Conservation (phyloP, 2,113 vertebrate genomes). For the Mesembrinibis cayennensis region DNA sequence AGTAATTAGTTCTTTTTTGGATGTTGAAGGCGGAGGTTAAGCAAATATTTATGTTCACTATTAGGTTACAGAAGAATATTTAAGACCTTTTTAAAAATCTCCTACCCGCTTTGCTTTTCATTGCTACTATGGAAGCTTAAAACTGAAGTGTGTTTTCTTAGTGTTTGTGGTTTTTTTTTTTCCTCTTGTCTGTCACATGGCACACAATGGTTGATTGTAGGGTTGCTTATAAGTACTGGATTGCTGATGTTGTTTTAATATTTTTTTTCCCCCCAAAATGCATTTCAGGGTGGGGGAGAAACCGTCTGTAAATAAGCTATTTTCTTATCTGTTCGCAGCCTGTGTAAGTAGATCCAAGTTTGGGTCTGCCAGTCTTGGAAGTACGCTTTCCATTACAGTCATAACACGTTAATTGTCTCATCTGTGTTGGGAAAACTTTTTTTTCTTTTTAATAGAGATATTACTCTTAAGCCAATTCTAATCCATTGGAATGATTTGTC, state of each 20-base stretch:
- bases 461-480: neutral
- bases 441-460: neutral
- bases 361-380: neutral
- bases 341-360: neutral
- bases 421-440: neutral
- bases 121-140: neutral
- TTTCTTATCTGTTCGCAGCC: neutral
- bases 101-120: neutral
- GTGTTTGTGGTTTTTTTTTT: neutral
- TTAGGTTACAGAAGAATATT: constrained; percentile 42
- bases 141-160: neutral
- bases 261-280: neutral
- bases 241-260: constrained; percentile 2
- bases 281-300: neutral
- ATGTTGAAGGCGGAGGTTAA: constrained; percentile 19
- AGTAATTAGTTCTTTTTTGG: constrained; percentile 1
- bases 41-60: constrained; percentile 41
- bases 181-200: neutral
- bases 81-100: constrained; percentile 12
- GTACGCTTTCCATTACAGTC: neutral
- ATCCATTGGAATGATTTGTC: neutral
- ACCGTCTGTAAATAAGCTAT: neutral
- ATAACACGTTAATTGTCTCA: neutral
- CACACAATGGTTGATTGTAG: constrained; percentile 42
- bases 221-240: neutral